phyloP scores from a whole-genome alignment of 2,888 invertebrate genomes.

The Tupiocoris notatus region DNA sequence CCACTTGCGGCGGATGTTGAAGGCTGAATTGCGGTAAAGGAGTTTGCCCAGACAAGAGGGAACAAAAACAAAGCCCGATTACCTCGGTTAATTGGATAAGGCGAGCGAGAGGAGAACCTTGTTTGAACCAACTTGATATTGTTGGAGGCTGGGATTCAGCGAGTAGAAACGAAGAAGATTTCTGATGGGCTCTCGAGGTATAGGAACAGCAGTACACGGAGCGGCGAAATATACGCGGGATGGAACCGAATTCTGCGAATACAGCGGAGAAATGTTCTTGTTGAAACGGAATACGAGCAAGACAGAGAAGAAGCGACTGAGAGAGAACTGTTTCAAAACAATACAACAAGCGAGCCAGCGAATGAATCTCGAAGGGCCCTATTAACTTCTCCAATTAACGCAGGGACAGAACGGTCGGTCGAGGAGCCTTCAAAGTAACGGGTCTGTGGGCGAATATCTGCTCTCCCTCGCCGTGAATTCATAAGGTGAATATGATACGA shows the following conservation, averaged over 20 bases:
- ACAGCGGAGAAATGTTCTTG: neutral
- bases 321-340: constrained; percentile 34
- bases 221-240: neutral
- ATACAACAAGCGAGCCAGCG: constrained; percentile 22
- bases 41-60: constrained; percentile 8
- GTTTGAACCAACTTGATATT: constrained; percentile 38
- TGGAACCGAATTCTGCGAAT: neutral
- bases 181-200: neutral
- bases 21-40: neutral
- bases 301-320: neutral
- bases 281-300: neutral
- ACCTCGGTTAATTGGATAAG: constrained; percentile 38
- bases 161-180: no score
- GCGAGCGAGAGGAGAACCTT: constrained; percentile 17
- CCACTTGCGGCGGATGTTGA: neutral
- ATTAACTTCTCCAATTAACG: constrained; percentile 40
- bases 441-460: no score
- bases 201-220: no score
- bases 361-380: constrained; percentile 34
- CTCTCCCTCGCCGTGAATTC: no score
- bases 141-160: neutral
- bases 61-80: constrained; percentile 39
- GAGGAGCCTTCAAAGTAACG: neutral
- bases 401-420: neutral
- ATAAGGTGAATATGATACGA: no score